Conservation (phyloP, 1,140 invertebrate genomes). For the Triops cancriformis region DNA sequence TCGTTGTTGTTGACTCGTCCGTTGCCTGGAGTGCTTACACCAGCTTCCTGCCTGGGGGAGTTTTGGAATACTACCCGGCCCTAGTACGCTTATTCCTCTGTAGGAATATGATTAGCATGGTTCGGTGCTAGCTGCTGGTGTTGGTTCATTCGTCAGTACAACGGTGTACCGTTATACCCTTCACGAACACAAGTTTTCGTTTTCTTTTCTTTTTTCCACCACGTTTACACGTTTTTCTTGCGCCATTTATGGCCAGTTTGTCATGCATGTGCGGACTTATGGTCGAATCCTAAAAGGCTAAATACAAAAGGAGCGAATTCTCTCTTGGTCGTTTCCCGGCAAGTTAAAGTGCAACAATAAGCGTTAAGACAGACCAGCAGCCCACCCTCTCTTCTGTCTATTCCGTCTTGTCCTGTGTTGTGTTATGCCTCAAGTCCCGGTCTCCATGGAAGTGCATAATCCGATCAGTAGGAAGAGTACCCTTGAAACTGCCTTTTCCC, state of each 20-base stretch:
- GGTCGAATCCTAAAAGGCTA: not conserved
- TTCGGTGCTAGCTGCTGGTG: no score
- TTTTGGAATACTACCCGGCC: not conserved
- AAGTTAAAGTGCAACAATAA: not conserved
- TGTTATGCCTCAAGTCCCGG: constrained; percentile 9
- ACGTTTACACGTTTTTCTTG: no score
- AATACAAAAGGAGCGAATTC: not conserved
- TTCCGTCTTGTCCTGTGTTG: not conserved
- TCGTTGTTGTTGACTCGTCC: not conserved
- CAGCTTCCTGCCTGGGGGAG: not conserved
- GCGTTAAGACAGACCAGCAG: not conserved
- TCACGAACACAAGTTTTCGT: no score
- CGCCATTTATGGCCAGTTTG: not conserved
- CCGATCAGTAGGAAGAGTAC: not conserved
- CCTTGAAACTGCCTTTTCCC: not conserved
- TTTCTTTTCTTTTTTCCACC: not conserved
- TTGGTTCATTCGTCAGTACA: no score
- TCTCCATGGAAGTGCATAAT: constrained; percentile 13
- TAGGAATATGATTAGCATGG: not conserved
- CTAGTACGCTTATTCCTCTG: not conserved
- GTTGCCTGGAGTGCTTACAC: not conserved
- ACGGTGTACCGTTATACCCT: no score
- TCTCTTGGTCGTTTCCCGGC: no score
- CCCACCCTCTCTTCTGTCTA: not conserved
- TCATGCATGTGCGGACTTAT: not conserved